Percentiles rank a stretch among this genome's conserved stretches.
Evolutionary conservation across 2,888 invertebrate genomes (phyloP).

Genomic region (Tillus elongatus): DNA sequence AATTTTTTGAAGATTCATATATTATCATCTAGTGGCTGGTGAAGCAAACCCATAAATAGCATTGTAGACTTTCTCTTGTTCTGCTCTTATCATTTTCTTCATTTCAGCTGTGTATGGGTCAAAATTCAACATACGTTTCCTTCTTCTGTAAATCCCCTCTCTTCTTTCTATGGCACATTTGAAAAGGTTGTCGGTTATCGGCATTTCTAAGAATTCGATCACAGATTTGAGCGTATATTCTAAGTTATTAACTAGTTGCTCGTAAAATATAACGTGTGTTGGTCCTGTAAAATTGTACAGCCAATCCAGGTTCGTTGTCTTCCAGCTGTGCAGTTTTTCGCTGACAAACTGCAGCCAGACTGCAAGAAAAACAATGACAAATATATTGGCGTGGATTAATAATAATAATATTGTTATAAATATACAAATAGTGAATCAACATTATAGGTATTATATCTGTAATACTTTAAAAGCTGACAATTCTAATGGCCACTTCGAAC

Average conservation of each 20-base stretch:
- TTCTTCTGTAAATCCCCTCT: constrained; percentile 61
- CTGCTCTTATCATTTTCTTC: constrained; percentile 45
- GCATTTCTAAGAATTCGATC: constrained; percentile 48
- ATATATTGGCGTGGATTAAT: too few relatives aligned
- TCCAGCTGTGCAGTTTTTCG: constrained; percentile 58
- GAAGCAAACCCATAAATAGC: constrained; percentile 39
- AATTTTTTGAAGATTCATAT: too few relatives aligned
- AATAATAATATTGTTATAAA: too few relatives aligned
- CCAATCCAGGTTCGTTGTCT: constrained; percentile 61
- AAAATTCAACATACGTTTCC: constrained; percentile 55
- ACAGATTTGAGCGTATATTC: constrained; percentile 50
- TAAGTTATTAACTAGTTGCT: constrained; percentile 54
- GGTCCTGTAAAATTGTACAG: constrained; percentile 58
- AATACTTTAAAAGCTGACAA: too few relatives aligned
- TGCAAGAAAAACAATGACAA: constrained; percentile 34
- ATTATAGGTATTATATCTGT: too few relatives aligned
- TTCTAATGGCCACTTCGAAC: too few relatives aligned
- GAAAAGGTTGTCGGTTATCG: constrained; percentile 29
- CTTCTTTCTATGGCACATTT: constrained; percentile 36
- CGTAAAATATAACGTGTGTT: constrained; percentile 62
- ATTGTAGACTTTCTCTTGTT: constrained; percentile 46
- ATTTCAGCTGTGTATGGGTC: constrained; percentile 62
- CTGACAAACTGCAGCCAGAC: constrained; percentile 66
- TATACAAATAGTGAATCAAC: too few relatives aligned
- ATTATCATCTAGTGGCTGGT: constrained; percentile 26